Conservation (phyloP, 1,140 invertebrate genomes). For the Neoseiulus cucumeris region DNA sequence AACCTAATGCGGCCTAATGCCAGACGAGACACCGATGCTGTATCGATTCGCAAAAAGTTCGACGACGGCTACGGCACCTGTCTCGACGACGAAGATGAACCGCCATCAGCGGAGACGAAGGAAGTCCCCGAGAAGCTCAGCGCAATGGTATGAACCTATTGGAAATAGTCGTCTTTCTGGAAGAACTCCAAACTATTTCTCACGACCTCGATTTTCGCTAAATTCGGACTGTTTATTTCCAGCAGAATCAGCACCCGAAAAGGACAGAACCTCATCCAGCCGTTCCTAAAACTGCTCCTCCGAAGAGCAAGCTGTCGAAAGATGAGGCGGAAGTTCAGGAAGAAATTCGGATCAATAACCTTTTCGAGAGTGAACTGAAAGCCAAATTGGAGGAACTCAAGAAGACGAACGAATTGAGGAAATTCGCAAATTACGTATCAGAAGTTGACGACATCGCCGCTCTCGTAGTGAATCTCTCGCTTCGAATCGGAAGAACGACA, state of each 20-base stretch:
- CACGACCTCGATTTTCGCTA: too few relatives aligned
- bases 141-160: too few relatives aligned
- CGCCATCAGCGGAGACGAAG: neutral
- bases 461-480: neutral
- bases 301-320: neutral
- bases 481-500: neutral
- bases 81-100: neutral
- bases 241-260: too few relatives aligned
- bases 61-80: constrained; percentile 2
- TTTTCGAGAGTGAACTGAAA: neutral
- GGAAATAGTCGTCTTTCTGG: too few relatives aligned
- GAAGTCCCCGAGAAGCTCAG: too few relatives aligned
- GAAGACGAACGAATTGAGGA: neutral
- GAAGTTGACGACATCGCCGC: constrained; percentile 5
- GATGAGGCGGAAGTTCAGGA: neutral
- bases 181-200: too few relatives aligned
- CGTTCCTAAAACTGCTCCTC: too few relatives aligned
- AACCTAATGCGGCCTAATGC: too few relatives aligned
- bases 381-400: neutral
- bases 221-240: too few relatives aligned
- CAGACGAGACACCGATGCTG: too few relatives aligned
- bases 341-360: neutral
- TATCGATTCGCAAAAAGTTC: neutral
- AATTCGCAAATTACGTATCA: neutral
- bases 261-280: too few relatives aligned